A percentile compares a stretch with the other conserved stretches of the same genome.
These are phyloP conservation scores for Gymnocephalus cernua DNA, from an alignment of 2,113 vertebrate genomes.

Conservation along the genomic window DNA sequence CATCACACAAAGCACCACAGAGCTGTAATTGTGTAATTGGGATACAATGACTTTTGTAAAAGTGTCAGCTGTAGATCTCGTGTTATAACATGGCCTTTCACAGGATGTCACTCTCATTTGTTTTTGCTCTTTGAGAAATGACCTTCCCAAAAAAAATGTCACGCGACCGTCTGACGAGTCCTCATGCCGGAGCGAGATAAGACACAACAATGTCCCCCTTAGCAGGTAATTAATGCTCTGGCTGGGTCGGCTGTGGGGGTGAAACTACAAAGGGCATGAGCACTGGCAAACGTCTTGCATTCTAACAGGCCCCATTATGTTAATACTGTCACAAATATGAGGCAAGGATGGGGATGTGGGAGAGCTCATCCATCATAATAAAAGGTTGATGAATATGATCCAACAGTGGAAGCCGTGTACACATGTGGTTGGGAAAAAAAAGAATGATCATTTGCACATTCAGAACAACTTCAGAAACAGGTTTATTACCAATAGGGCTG, in stretches of 20 bases:
- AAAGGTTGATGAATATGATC: slow-evolving; percentile 8
- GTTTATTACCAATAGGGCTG: too few relatives aligned
- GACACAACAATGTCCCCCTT: slow-evolving; percentile 66
- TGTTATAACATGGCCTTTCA: slow-evolving; percentile 54
- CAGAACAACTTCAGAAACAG: neutral
- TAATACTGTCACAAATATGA: slow-evolving; percentile 46
- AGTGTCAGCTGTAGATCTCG: slow-evolving; percentile 44
- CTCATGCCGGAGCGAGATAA: slow-evolving; percentile 68
- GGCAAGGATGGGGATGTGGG: slow-evolving; percentile 12
- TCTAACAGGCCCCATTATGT: slow-evolving; percentile 56
- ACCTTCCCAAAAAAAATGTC: slow-evolving; percentile 67
- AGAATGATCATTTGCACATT: slow-evolving; percentile 1
- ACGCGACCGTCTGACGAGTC: slow-evolving; percentile 44
- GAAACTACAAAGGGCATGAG: slow-evolving; percentile 47
- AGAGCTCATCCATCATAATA: slow-evolving; percentile 32
- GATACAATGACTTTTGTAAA: slow-evolving; percentile 46
- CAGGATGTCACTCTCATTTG: slow-evolving; percentile 56
- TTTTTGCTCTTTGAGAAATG: slow-evolving; percentile 63
- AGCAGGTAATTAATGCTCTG: slow-evolving; percentile 70
- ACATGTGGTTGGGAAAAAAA: neutral
- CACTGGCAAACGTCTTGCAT: slow-evolving; percentile 27
- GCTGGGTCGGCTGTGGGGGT: slow-evolving; percentile 40
- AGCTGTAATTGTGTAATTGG: slow-evolving; percentile 40
- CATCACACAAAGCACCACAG: slow-evolving; percentile 30
- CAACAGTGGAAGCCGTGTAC: neutral